Base-by-base conservation (phyloP, 2,888 invertebrate genomes). In the Idaea biselata region DNA sequence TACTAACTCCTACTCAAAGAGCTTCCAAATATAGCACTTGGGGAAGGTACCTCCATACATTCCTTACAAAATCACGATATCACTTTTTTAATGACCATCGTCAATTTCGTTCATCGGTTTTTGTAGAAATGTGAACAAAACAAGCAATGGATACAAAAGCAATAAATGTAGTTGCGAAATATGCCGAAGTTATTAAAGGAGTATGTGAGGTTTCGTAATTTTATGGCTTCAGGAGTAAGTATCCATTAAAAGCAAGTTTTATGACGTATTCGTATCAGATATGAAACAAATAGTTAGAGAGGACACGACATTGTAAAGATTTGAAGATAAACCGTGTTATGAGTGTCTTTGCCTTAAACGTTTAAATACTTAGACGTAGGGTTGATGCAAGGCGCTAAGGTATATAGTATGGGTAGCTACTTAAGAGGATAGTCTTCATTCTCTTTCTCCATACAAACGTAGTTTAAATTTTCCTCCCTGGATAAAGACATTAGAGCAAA, bases 191-290 rank as follows among this genome's bases (percentile, higher is more conserved):
- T 67, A 65, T 66, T 61, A 70, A 68, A 70, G 63, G 66, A 64
- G 67, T 68, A 66, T 68, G 71, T 67, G 68, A 68, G 70, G 64
- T 68, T 65, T 70, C 63, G 70, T 70, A 66, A 74, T 80, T 85
- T 86, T 84, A 87, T 78, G 77, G 72, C 71, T 73, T 67, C 69
- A 73, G 68, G 44, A 69, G 76, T 78, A 83, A 83, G 82, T 83
- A 76, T 73, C 79, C 81, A 84, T 86, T 81, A 86, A 79, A 44
- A 77, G 76, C 75, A 71, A 71, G 81, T 81, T 85, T 86, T 84
- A 86, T 80, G 76, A 64, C 61, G 65, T 66, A 65, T 70, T 64
- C 67, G 68, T 66, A 72, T 66, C 67, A 68, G 68, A 58, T 69
- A 58, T 69, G 59, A 61, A 63, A 67, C 67, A 65, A 66, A 66